Percentiles rank a stretch among this genome's conserved stretches.
These are phyloP conservation scores for Cuculus canorus DNA, from an alignment of 2,797 vertebrate genomes.

Conservation along the genomic window DNA sequence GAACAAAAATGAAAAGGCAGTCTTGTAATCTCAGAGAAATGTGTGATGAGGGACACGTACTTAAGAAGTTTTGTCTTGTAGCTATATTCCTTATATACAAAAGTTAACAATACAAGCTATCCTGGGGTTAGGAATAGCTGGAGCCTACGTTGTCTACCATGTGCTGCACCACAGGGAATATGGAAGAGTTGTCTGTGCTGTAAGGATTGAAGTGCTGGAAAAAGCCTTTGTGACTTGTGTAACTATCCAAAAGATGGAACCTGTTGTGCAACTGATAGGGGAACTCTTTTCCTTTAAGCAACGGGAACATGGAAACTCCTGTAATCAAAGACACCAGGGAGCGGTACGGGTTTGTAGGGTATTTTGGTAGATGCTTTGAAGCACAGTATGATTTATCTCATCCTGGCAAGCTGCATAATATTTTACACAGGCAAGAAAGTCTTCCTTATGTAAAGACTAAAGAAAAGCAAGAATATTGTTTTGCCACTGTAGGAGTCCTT, in stretches of 20 bases:
- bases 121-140: too few species aligned
- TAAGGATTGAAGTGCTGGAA: not conserved
- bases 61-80: not conserved
- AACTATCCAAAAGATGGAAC: not conserved
- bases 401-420: not conserved
- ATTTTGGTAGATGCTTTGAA: not conserved
- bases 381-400: not conserved
- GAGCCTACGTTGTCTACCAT: not conserved
- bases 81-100: not conserved
- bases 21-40: not conserved
- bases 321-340: not conserved
- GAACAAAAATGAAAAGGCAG: not conserved
- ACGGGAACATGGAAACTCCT: not conserved
- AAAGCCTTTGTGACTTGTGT: not conserved
- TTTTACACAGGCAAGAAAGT: not conserved
- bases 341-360: not conserved
- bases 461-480: not conserved
- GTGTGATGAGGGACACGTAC: not conserved
- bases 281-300: not conserved
- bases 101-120: not conserved
- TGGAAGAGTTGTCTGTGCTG: not conserved
- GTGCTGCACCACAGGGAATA: fast-evolving
- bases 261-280: not conserved
- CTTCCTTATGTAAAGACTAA: not conserved
- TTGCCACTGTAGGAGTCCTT: not conserved